Base-by-base conservation (phyloP, 2,888 invertebrate genomes). In the Orthonevra nobilis region DNA sequence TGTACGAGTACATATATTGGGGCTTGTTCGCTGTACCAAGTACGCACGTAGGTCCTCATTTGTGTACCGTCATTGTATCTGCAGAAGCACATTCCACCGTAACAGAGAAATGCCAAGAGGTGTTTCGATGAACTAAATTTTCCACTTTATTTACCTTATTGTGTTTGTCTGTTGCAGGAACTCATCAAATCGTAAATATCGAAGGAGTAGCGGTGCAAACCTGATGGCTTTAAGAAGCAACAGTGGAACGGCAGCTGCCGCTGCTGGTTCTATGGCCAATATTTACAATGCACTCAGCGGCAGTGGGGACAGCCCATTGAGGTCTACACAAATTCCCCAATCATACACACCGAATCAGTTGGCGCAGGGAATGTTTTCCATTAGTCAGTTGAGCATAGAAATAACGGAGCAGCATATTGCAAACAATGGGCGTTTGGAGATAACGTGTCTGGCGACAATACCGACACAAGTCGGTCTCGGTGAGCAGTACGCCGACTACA, bases 361-460 rank as follows among this genome's bases (percentile, higher is more conserved):
- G 77, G 84, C 86, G 75, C 85, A 87, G 81, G 87, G 87, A 48
- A 85, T 87, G 85, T 85, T 86, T 79, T 91, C 92, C 50, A 93
- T 92, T 40, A 93, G 94, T 83, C 93, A 94, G 79, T 89, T 95
- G 46, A 93, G 92, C 87, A 92, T 95, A 77, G 92, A 94, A 63
- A 92, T 95, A 82, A 92, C 93, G 1, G 93, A 93, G 82, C 89
- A 94, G 36, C 92, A 93, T 82, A 92, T 92, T 23, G 93, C 93
- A 2, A 92, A 91, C 20, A 93, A 94, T 83, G 94, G 94, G 0
- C 90, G 91, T 61, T 89, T 95, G 81, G 92, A 93, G 85, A 91
- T 95, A 70, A 94, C 93, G 26, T 95, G 95, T 85, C 91, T 94
- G 75, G 92, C 95, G 32, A 94, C 95, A 50, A 95, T 95, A 83